These are phyloP conservation scores for Agonopterix arenella DNA, from an alignment of 2,888 invertebrate genomes.

Conservation along the genomic window DNA sequence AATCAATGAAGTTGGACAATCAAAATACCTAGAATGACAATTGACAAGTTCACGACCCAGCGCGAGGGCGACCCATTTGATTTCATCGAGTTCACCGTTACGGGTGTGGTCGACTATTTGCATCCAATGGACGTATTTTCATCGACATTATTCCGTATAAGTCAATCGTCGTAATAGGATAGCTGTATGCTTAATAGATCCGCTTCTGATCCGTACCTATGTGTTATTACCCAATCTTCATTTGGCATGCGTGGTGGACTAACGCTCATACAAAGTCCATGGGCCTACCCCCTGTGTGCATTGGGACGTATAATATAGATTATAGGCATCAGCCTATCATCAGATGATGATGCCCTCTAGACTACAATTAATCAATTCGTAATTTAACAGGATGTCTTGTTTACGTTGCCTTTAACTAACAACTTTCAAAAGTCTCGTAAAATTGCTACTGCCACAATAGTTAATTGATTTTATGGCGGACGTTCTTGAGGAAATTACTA, in stretches of 20 bases:
- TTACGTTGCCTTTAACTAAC: neutral
- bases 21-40: slow-evolving; percentile 22
- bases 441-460: slow-evolving; percentile 20
- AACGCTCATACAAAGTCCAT: no score
- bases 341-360: no score
- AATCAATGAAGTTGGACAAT: slow-evolving; percentile 22
- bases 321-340: no score
- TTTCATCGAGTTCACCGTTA: slow-evolving; percentile 39
- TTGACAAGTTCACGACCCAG: slow-evolving; percentile 49
- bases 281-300: no score
- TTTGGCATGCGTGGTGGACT: no score
- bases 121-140: slow-evolving; percentile 30
- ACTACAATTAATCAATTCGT: no score
- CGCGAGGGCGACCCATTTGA: slow-evolving; percentile 44
- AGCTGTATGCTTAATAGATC: slow-evolving; percentile 8
- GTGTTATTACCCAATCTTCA: no score
- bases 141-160: slow-evolving; percentile 1
- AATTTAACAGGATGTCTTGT: no score
- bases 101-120: slow-evolving; percentile 35
- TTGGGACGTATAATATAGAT: no score
- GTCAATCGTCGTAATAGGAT: slow-evolving; percentile 1
- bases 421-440: slow-evolving; percentile 32
- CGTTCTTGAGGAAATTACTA: slow-evolving; percentile 22
- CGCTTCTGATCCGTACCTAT: no score
- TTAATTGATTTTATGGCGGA: slow-evolving; percentile 26